Evolutionary conservation across 2,888 invertebrate species (phyloP).

Genomic region (Steinernema scapterisci): DNA sequence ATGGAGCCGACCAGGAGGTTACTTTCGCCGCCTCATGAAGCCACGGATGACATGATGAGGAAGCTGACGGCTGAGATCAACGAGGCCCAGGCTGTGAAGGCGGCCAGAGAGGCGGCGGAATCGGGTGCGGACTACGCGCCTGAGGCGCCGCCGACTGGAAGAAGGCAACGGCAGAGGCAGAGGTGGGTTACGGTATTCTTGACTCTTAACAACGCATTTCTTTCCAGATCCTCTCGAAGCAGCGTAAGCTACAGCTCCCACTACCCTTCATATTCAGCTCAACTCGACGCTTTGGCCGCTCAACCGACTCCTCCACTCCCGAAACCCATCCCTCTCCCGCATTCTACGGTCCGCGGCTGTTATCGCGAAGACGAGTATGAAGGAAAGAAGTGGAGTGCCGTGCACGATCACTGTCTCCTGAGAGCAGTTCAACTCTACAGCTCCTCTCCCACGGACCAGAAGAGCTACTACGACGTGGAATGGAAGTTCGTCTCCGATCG

Average conservation of each 20-base stretch:
- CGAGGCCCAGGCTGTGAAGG: slow-evolving; percentile 31
- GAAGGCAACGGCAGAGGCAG: not conserved
- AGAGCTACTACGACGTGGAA: slow-evolving; percentile 12
- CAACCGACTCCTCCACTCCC: slow-evolving; percentile 26
- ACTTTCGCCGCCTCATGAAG: slow-evolving; percentile 47
- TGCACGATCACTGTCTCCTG: slow-evolving; percentile 9
- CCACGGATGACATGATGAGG: slow-evolving; percentile 36
- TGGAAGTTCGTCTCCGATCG: slow-evolving; percentile 30
- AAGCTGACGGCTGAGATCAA: slow-evolving; percentile 37
- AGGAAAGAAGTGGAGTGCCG: slow-evolving; percentile 6
- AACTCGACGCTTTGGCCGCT: slow-evolving; percentile 11
- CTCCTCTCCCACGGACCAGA: not conserved
- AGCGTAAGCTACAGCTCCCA: slow-evolving; percentile 1
- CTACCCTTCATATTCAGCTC: not conserved
- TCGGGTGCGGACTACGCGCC: not conserved
- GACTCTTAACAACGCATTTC: not conserved
- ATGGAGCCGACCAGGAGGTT: slow-evolving; percentile 34
- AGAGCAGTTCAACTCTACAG: not conserved
- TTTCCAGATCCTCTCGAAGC: not conserved
- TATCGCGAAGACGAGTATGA: not conserved
- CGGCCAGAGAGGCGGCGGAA: slow-evolving; percentile 39
- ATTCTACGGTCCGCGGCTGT: not conserved
- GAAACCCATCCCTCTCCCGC: not conserved
- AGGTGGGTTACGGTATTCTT: not conserved
- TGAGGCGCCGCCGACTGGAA: not conserved